phyloP scores from a whole-genome alignment of 2,888 invertebrate species.

The Caenorhabditis wallacei region DNA sequence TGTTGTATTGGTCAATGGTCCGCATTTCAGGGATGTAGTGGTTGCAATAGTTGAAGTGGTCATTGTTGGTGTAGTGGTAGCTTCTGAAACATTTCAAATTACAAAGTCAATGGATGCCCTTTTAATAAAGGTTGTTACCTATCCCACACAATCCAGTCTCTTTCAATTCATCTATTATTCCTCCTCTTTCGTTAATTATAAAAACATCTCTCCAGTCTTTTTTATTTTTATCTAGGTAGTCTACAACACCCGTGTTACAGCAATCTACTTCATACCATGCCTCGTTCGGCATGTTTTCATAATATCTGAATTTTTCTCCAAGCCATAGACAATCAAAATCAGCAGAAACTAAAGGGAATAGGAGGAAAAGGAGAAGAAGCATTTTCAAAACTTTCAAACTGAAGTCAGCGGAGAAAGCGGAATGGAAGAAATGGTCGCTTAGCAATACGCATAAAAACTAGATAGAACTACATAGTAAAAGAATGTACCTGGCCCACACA shows the following conservation, averaged over 20 bases:
- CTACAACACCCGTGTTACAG: not conserved
- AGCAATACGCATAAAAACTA: too few relatives aligned
- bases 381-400: not conserved
- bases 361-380: not conserved
- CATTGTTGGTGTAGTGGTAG: not conserved
- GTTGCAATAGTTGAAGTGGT: not conserved
- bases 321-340: constrained; percentile 1
- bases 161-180: not conserved
- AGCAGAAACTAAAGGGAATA: not conserved
- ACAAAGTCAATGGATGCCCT: not conserved
- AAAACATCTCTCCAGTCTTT: not conserved
- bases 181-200: not conserved
- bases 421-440: too few relatives aligned
- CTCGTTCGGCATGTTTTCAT: not conserved
- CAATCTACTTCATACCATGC: not conserved
- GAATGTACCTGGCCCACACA: not conserved
- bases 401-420: too few relatives aligned
- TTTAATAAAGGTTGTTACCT: not conserved
- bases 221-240: not conserved
- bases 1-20: not conserved
- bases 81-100: not conserved
- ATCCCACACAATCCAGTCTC: not conserved
- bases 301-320: not conserved
- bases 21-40: not conserved
- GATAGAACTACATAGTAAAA: too few relatives aligned